A percentile compares a stretch with the other conserved stretches of the same genome.
Conservation (phyloP, 2,888 invertebrate genomes). For the Masnerella sp. region DNA sequence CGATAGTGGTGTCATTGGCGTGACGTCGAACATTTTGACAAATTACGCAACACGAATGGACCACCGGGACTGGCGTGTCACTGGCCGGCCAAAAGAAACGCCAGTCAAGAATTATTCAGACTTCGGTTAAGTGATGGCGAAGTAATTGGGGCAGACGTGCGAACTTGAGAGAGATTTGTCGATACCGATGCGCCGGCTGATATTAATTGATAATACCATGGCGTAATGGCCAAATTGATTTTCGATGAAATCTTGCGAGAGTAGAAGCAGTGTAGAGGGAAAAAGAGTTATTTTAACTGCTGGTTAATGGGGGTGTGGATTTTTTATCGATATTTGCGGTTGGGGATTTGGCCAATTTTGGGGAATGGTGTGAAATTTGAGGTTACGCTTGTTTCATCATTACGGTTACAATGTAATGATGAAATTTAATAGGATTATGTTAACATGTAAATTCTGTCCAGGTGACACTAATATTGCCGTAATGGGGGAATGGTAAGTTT, state of each 20-base stretch:
- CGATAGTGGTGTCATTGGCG: constrained; percentile 54
- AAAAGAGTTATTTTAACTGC: constrained; percentile 27
- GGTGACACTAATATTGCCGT: no score
- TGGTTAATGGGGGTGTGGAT: no score
- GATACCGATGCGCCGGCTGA: constrained; percentile 13
- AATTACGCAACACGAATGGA: constrained; percentile 45
- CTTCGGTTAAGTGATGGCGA: constrained; percentile 23
- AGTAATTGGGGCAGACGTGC: constrained; percentile 31
- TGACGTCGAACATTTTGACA: constrained; percentile 58
- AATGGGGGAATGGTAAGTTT: no score
- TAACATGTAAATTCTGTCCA: no score
- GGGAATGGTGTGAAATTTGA: no score
- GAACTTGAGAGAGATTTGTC: constrained; percentile 27
- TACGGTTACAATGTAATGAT: no score
- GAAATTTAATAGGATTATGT: no score
- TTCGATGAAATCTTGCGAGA: no score
- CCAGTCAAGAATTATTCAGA: constrained; percentile 32
- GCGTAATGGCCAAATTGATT: constrained; percentile 29
- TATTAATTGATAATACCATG: constrained; percentile 31
- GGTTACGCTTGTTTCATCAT: no score
- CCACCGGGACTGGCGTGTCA: constrained; percentile 12
- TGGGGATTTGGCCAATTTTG: no score
- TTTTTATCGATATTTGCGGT: no score
- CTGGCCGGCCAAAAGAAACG: constrained; percentile 19
- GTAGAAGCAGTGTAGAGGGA: no score